Base-by-base conservation (phyloP, 2,888 invertebrate species). In the Trichopoda pennipes region DNA sequence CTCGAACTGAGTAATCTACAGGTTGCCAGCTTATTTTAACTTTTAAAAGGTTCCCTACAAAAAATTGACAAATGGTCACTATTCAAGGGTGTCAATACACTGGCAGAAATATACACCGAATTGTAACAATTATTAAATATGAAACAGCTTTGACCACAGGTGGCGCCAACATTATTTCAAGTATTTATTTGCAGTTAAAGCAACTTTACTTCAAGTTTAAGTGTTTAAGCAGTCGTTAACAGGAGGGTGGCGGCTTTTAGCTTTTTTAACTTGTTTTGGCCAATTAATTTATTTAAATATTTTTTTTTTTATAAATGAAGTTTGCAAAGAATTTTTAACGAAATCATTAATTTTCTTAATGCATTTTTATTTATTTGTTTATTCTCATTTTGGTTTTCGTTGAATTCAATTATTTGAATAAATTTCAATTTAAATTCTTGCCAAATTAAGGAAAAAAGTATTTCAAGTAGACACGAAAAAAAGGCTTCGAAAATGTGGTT, bases 121-220 rank as follows among this genome's bases (percentile, higher is more conserved):
- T 56, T 12, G 4, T 19, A 21, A n/a, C 32, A 64, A 17, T n/a
- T 19, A 14, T 55, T 21, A 38, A 72, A 61, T 63, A 42, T 32
- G 19, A 63, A 58, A 69, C 38, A 23, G 14, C 49, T 60, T 58
- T 66, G 61, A 61, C 70, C 70, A 75, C 78, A 82, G 81, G 78
- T 82, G 81, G 81, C 81, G 78, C 81, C 81, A 75, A 23, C 32
- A 28, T 17, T 4, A 60, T 6, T 9, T 6, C 19, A 19, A 51
- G n/a, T 14, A 7, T 42, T 28, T 14, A 7, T 42, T 28, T 51
- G 23, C 47, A 42, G 1, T 17, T 7, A 7, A 4, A 6, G 6
- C 6, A 28, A 28, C 28, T 28, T 28, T 28, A 7, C 28, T 28
- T n/a, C 4, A 28, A 28, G 28, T 6, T 8, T n/a, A n/a, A n/a